Base-by-base conservation (phyloP, 2,113 vertebrate species). In the Oxyruncus cristatus region DNA sequence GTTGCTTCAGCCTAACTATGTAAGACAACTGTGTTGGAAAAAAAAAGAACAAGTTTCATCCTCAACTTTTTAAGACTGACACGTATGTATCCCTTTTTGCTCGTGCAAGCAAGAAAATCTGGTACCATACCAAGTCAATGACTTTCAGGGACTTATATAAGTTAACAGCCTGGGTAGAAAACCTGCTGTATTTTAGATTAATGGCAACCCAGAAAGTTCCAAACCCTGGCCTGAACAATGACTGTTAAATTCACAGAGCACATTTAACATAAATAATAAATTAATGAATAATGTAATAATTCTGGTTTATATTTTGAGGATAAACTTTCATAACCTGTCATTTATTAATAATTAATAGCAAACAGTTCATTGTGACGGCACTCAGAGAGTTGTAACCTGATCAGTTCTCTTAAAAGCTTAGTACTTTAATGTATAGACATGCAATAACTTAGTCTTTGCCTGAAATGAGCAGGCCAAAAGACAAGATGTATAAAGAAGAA, bases 131-230 rank as follows among this genome's bases (percentile, higher is more conserved):
- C 6, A 35, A 67, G 81, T 12, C 12, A 39, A 24, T 18, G 21
- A 55, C 47, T 71, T 95, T 59, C 27, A 67, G 47, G 27, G 42
- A 75, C 39, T 74, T 39, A 18, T 11, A 9, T 17, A 27, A 83
- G 20, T 74, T 74, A 83, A 82, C 7, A 92, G 14, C 1, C 21
- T 67, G 33, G 5, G 13, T 18, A 84, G 30, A 56, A 74, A 55
- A 9, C 0, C 2, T 0, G 1, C 6, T 42, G n/a, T 26, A 18
- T 73, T 77, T 72, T 67, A 59, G 24, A 47, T n/a, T 39, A 84
- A 58, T 32, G 12, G 5, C 50, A 84, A 71, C 18, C 21, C 55
- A 89, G 17, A 20, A 72, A 44, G 46, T 85, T 92, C 68, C 27
- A 72, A 72, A 88, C 52, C 39, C 63, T 87, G 39, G 8, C 20